Base-by-base conservation (phyloP, 2,888 invertebrate species). In the Lampropteryx suffumata region DNA sequence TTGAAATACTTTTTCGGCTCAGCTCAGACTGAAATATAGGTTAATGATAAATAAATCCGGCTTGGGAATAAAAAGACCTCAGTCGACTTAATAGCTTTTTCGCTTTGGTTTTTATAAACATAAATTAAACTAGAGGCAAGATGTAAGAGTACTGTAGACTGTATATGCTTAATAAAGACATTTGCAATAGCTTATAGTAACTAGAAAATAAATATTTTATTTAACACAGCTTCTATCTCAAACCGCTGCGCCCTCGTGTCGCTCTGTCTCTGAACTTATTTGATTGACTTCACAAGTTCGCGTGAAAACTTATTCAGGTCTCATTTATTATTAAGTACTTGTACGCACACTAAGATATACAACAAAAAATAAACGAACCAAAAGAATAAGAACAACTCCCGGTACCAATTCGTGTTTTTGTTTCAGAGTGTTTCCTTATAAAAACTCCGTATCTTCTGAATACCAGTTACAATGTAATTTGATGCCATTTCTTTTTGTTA, bases 271-370 rank as follows among this genome's bases (percentile, higher is more conserved):
- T 49, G 50, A 54, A 49, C 43, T 50, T 50, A 49, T 57, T 60
- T 62, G 57, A 67, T 63, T 60, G 61, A 61, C 57, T 62, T 60
- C 51, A 47, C 56, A 50, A 40, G 41, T 34, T 27, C 30, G 24
- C 32, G 42, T 54, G 42, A 35, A 64, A 69, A 61, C 61, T 69
- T 61, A 49, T 40, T 57, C 54, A 55, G 44, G 27, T 36, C 61
- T 64, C 67, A 67, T 70, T 71, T 67, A 65, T 70, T 67, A 67
- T 67, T 64, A n/a, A n/a, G n/a, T n/a, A 41, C 53, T 13, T 27
- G 0, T 42, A 43, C 34, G 17, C 9, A 9, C 44, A 35, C 45
- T 50, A 34, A 61, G 53, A 54, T 48, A 47, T 53, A 56, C 35
- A 42, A 24, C 29, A 26, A 24, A 32, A 49, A 59, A 61, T 58